These are phyloP conservation scores for Therioaphis trifolii DNA, from an alignment of 2,888 invertebrate species.

Conservation along the genomic window DNA sequence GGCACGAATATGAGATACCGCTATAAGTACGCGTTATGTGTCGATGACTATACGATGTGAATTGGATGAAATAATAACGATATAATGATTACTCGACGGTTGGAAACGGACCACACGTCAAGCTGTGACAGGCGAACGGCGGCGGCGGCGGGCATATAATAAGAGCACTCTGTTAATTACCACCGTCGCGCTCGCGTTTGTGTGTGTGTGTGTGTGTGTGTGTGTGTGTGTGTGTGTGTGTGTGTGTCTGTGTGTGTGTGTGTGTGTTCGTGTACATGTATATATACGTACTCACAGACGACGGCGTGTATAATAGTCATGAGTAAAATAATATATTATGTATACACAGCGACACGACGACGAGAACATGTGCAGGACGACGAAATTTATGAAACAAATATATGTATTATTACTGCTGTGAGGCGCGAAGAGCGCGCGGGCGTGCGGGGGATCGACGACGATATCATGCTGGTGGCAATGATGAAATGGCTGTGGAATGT, in stretches of 20 bases:
- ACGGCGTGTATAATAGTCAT: neutral
- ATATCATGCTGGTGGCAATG: constrained; percentile 45
- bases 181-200: no score
- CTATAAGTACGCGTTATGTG: neutral
- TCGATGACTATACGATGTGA: neutral
- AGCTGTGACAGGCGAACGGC: neutral
- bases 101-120: constrained; percentile 49
- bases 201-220: no score
- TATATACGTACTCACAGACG: neutral
- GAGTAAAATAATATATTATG: constrained; percentile 25
- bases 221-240: no score
- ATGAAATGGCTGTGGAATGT: constrained; percentile 49
- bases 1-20: neutral
- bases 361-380: constrained; percentile 27
- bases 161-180: constrained; percentile 52
- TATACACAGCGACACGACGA: constrained; percentile 20
- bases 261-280: no score
- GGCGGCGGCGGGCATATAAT: constrained; percentile 18
- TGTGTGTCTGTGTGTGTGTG: no score
- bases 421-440: neutral
- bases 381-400: constrained; percentile 45
- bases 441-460: constrained; percentile 9
- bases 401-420: neutral
- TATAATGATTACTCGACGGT: constrained; percentile 29
- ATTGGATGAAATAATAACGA: constrained; percentile 18